Conservation (phyloP, 2,888 invertebrate genomes). For the Eupsilia transversa region DNA sequence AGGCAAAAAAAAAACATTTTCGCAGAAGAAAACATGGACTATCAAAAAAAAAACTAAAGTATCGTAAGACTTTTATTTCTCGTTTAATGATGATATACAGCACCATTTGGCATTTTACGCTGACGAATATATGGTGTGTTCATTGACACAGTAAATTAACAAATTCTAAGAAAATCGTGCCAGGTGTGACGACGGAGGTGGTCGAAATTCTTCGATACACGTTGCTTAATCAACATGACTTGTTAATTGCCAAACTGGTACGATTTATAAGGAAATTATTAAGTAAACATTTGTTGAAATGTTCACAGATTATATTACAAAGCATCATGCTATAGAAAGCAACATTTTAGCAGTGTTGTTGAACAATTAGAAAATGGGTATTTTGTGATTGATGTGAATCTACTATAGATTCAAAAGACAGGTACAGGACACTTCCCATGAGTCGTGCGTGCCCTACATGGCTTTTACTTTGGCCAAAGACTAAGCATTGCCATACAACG, state of each 20-base stretch:
- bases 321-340: background rate
- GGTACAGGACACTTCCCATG: background rate
- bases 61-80: background rate
- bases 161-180: slow-evolving; percentile 30
- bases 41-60: background rate
- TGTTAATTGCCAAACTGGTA: slow-evolving; percentile 28
- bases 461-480: background rate
- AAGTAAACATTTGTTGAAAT: slow-evolving; percentile 20
- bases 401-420: background rate
- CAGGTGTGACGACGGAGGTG: slow-evolving; percentile 46
- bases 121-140: background rate
- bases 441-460: too few species aligned
- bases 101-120: background rate
- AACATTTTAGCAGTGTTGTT: too few species aligned
- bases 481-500: background rate
- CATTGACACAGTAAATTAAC: background rate
- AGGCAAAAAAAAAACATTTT: too few species aligned
- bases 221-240: slow-evolving; percentile 12
- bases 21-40: background rate
- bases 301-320: background rate
- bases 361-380: too few species aligned
- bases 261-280: slow-evolving; percentile 15
- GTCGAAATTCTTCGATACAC: slow-evolving; percentile 11
- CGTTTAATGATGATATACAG: too few species aligned
- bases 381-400: background rate